These are phyloP conservation scores for Chromis chromis DNA, from an alignment of 2,797 vertebrate species.

Conservation along the genomic window DNA sequence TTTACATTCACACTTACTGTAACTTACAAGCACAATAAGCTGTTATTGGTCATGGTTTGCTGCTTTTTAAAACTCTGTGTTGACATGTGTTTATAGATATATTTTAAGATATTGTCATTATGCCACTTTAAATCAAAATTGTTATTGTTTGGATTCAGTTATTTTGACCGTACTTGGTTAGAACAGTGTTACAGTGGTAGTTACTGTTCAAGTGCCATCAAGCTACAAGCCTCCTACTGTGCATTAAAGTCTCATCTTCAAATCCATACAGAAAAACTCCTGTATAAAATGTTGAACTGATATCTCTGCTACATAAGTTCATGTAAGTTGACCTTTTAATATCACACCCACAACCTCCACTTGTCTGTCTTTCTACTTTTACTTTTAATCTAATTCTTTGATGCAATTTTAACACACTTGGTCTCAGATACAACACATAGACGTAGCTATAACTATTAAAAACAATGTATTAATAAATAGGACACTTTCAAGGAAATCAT, in stretches of 20 bases:
- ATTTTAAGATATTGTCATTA: conserved; percentile 26
- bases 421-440: conserved; percentile 32
- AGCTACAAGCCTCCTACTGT: conserved; percentile 20
- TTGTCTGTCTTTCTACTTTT: conserved; percentile 34
- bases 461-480: conserved; percentile 10
- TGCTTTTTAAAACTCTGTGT: conserved; percentile 19
- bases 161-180: conserved; percentile 12
- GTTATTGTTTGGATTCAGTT: conserved; percentile 12
- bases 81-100: conserved; percentile 17
- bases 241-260: background rate
- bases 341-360: conserved; percentile 12
- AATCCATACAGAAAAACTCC: conserved; percentile 17
- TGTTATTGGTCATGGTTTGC: conserved; percentile 17
- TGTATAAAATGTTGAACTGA: background rate
- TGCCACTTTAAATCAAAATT: conserved; percentile 10
- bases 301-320: conserved; percentile 16
- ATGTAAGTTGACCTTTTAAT: conserved; percentile 68
- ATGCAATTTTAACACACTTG: conserved; percentile 25
- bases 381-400: background rate
- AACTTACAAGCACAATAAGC: conserved; percentile 53
- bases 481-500: conserved; percentile 10
- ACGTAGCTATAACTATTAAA: conserved; percentile 26
- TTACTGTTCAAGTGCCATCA: conserved; percentile 40
- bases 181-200: conserved; percentile 22
- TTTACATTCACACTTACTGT: background rate